Conservation (phyloP, 1,140 invertebrate genomes). For the Atta cephalotes region DNA sequence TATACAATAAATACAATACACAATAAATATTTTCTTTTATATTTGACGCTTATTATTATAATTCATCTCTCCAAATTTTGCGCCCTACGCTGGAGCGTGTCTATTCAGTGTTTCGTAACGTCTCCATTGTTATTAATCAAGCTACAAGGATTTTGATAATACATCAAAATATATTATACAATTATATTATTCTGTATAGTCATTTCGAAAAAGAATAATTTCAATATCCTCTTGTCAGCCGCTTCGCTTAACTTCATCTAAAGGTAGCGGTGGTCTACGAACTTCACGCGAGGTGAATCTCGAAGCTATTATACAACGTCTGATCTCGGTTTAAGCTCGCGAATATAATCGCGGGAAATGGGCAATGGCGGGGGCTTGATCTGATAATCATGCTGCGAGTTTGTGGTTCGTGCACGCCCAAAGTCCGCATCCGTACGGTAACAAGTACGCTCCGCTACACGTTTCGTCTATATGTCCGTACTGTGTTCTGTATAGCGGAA, state of each 20-base stretch:
- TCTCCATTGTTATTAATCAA: background rate
- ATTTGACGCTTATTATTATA: too few species aligned
- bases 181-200: background rate
- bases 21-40: too few species aligned
- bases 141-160: background rate
- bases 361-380: constrained; percentile 50
- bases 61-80: too few species aligned
- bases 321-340: constrained; percentile 44
- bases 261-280: constrained; percentile 19
- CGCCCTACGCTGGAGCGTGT: too few species aligned
- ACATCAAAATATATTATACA: too few species aligned
- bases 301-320: constrained; percentile 55
- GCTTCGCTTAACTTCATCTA: constrained; percentile 46
- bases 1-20: too few species aligned
- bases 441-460: background rate
- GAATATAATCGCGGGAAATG: constrained; percentile 60
- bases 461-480: background rate
- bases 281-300: constrained; percentile 48
- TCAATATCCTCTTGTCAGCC: constrained; percentile 38
- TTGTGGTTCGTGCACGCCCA: too few species aligned
- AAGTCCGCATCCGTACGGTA: too few species aligned
- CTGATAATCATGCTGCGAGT: constrained; percentile 47
- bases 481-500: constrained; percentile 18
- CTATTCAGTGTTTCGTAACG: too few species aligned
- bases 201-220: constrained; percentile 34